A percentile compares a stretch with the other conserved stretches of the same genome.
phyloP scores from a whole-genome alignment of 2,797 vertebrate genomes.

The Oophaga sylvatica region DNA sequence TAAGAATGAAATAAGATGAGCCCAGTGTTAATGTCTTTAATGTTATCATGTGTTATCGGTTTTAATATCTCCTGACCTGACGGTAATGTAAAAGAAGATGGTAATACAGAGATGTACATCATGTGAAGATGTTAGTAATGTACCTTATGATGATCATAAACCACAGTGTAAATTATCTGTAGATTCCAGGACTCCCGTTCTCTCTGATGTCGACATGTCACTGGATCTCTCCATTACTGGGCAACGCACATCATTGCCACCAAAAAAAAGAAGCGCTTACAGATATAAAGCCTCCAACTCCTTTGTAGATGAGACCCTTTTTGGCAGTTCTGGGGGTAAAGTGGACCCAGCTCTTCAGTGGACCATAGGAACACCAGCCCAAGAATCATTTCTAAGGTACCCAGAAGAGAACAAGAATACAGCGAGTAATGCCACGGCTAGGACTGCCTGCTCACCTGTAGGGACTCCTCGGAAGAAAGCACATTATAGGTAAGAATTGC shows the following conservation, averaged over 20 bases:
- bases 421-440: constrained; percentile 22
- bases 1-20: no score
- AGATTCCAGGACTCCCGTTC: not conserved
- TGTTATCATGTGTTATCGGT: no score
- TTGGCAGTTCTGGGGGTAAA: constrained; percentile 65
- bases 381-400: not conserved
- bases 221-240: constrained; percentile 53
- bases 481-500: constrained; percentile 56
- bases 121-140: not conserved
- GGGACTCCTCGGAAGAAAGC: constrained; percentile 68
- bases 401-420: not conserved
- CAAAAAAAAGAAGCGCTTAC: constrained; percentile 46
- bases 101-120: no score
- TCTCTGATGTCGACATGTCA: not conserved
- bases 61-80: not conserved
- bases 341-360: constrained; percentile 71
- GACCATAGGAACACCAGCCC: constrained; percentile 57
- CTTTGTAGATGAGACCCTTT: constrained; percentile 75
- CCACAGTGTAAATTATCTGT: not conserved
- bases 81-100: not conserved
- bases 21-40: no score
- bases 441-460: constrained; percentile 34
- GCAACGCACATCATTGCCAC: constrained; percentile 59
- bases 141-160: not conserved
- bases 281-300: constrained; percentile 66